These are phyloP conservation scores for Petaurus breviceps DNA, from an alignment of 2,113 vertebrate genomes.

Conservation along the genomic window DNA sequence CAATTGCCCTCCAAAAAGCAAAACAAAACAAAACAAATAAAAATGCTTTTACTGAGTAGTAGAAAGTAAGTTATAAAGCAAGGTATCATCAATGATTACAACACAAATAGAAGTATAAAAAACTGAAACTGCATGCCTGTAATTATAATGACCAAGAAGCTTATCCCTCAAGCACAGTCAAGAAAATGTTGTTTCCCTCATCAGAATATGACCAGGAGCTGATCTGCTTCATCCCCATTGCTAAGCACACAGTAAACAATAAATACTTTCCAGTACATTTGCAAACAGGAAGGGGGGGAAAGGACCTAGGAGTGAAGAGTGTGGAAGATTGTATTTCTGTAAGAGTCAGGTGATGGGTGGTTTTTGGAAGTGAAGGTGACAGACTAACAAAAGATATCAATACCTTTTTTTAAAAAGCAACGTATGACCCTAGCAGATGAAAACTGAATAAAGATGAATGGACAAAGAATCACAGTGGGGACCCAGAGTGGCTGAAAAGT, in stretches of 20 bases:
- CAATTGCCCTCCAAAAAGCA: too few relatives aligned
- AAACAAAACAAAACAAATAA: too few relatives aligned
- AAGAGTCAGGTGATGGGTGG: background rate
- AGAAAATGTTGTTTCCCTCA: background rate
- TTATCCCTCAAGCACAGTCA: background rate
- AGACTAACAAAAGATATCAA: background rate
- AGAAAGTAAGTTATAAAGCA: background rate
- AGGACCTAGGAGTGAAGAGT: background rate
- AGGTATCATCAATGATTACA: background rate
- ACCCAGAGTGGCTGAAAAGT: background rate
- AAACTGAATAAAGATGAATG: background rate
- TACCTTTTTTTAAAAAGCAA: background rate
- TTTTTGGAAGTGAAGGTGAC: background rate
- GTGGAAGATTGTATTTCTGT: background rate
- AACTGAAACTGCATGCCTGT: background rate
- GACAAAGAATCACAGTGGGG: background rate
- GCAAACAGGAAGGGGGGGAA: background rate
- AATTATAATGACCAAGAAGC: background rate
- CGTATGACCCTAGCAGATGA: background rate
- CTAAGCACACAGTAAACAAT: background rate
- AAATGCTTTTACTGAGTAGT: background rate
- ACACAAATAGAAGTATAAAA: background rate
- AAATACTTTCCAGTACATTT: background rate
- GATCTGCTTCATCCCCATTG: background rate
- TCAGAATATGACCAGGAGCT: background rate